A percentile compares a stretch with the other conserved stretches of the same genome.
Conservation (phyloP, 2,113 vertebrate genomes). For the Telmatochromis brichardi region DNA sequence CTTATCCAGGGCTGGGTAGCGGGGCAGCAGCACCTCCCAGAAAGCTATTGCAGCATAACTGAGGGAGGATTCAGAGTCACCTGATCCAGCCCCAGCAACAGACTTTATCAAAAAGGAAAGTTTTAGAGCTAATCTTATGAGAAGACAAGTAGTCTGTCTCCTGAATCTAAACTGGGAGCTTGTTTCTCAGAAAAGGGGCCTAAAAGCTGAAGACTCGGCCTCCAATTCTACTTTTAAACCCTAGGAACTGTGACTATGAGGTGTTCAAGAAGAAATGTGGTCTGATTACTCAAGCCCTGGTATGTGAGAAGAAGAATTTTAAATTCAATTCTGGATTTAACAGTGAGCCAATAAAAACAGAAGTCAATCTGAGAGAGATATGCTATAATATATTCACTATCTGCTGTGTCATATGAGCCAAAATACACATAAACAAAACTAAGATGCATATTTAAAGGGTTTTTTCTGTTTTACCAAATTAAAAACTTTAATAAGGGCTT, state of each 20-base stretch:
- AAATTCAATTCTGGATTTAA: background rate
- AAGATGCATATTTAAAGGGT: rapidly evolving
- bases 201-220: rapidly evolving
- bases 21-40: background rate
- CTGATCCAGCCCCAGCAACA: rapidly evolving
- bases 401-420: background rate
- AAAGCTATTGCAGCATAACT: background rate
- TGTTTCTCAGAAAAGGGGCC: background rate
- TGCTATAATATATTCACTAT: background rate
- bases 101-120: background rate
- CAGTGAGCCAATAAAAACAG: background rate
- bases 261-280: background rate
- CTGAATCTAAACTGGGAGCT: background rate
- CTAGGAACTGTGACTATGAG: background rate
- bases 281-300: background rate
- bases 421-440: background rate
- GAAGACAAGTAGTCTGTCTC: background rate
- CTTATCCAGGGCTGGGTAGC: background rate
- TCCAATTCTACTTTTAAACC: background rate
- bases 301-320: background rate
- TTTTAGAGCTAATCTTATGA: background rate
- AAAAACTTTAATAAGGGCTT: background rate
- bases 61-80: background rate
- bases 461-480: background rate
- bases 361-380: background rate